Evolutionary conservation across 2,888 invertebrate genomes (phyloP).

Genomic region (Trachelus iudaicus): DNA sequence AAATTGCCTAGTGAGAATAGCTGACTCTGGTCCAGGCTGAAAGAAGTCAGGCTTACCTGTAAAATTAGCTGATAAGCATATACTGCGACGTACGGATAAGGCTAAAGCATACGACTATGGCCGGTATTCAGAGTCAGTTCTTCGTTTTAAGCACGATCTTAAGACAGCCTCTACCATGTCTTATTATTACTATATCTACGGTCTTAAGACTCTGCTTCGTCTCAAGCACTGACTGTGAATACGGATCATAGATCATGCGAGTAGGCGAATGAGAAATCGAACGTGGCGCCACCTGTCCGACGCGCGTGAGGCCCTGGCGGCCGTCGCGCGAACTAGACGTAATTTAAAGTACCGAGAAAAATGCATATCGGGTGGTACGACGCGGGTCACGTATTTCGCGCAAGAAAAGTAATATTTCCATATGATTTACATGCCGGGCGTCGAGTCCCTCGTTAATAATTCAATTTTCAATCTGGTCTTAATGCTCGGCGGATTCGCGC

Average conservation of each 20-base stretch:
- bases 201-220: too few species aligned
- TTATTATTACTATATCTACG: too few species aligned
- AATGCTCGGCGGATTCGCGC: conserved; percentile 26
- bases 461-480: conserved; percentile 53
- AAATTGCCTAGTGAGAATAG: neutral
- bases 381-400: conserved; percentile 31
- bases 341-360: conserved; percentile 8
- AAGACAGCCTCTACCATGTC: too few species aligned
- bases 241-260: too few species aligned
- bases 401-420: conserved; percentile 45
- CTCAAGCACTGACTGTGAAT: too few species aligned
- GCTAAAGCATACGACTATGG: too few species aligned
- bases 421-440: conserved; percentile 51
- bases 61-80: too few species aligned
- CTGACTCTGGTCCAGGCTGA: neutral
- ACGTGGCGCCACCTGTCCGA: neutral
- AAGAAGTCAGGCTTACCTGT: neutral
- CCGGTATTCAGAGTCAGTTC: too few species aligned
- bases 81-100: too few species aligned
- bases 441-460: conserved; percentile 49
- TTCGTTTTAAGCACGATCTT: too few species aligned
- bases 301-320: neutral
- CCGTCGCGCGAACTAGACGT: neutral
- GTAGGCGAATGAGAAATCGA: neutral
- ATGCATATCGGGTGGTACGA: conserved; percentile 8